Evolutionary conservation across 92 coral and sea anemone genomes (phyloP).

Genomic region (Muricea muricata): DNA sequence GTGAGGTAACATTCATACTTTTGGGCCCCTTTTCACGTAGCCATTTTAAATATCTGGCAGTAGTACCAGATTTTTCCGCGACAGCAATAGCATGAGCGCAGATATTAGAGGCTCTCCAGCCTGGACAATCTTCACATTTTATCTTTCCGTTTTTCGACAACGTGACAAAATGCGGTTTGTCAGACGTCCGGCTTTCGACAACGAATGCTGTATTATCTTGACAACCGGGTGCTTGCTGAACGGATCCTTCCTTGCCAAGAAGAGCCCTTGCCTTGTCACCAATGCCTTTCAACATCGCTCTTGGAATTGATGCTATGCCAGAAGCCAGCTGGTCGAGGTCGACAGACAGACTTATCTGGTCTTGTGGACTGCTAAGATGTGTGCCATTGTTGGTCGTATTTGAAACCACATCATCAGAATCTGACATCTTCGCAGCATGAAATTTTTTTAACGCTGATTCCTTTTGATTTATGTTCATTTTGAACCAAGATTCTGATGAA

Average conservation of each 20-base stretch:
- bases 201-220: not conserved
- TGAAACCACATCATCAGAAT: too few species aligned
- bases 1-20: not conserved
- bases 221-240: not conserved
- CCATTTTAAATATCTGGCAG: not conserved
- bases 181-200: constrained; percentile 5
- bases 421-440: not conserved
- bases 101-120: not conserved
- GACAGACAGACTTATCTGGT: not conserved
- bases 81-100: constrained; percentile 12
- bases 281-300: constrained; percentile 1
- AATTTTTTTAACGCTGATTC: not conserved
- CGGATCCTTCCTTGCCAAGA: not conserved
- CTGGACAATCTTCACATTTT: not conserved
- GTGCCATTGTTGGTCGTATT: too few species aligned
- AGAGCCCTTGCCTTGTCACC: not conserved
- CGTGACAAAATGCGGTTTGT: constrained; percentile 1
- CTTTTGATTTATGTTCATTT: not conserved
- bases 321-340: not conserved
- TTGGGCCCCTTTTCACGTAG: not conserved
- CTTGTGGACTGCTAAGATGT: too few species aligned
- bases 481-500: not conserved
- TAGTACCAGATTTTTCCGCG: not conserved
- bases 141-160: not conserved
- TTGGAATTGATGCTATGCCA: not conserved